These are phyloP conservation scores for Vespertilio murinus DNA, from an alignment of 2,797 vertebrate genomes.

Conservation along the genomic window DNA sequence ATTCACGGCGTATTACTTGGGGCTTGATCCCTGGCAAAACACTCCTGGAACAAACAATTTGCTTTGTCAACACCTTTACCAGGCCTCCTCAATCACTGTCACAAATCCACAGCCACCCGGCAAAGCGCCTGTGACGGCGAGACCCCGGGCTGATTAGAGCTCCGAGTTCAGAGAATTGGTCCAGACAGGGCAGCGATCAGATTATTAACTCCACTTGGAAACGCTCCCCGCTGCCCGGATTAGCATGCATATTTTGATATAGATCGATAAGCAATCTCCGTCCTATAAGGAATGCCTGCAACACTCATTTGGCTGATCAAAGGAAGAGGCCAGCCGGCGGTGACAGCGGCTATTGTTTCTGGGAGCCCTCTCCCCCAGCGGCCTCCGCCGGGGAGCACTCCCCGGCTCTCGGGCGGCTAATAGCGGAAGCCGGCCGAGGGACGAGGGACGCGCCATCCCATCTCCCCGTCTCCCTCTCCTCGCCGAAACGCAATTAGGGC, in stretches of 20 bases:
- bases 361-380: conserved; percentile 89
- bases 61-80: conserved; percentile 99
- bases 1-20: conserved; percentile 99
- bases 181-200: conserved; percentile 99
- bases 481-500: conserved; percentile 90
- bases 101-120: conserved; percentile 99
- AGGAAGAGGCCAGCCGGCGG: conserved; percentile 93
- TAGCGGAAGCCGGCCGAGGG: conserved; percentile 94
- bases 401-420: conserved; percentile 88
- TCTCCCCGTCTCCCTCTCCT: conserved; percentile 93
- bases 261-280: conserved; percentile 99
- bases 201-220: conserved; percentile 99
- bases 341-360: conserved; percentile 99
- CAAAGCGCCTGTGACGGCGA: conserved; percentile 99
- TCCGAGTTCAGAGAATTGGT: conserved; percentile 98
- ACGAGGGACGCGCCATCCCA: conserved; percentile 94
- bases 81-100: conserved; percentile 99
- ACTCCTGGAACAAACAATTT: conserved; percentile 99
- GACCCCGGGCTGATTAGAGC: conserved; percentile 99
- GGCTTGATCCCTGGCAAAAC: conserved; percentile 99
- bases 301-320: conserved; percentile 99
- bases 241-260: conserved; percentile 99
- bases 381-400: conserved; percentile 87
- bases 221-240: conserved; percentile 96
- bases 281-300: conserved; percentile 99